Evolutionary conservation across 2,113 vertebrate species (phyloP).

Genomic region (Chloropsis cyanopogon): DNA sequence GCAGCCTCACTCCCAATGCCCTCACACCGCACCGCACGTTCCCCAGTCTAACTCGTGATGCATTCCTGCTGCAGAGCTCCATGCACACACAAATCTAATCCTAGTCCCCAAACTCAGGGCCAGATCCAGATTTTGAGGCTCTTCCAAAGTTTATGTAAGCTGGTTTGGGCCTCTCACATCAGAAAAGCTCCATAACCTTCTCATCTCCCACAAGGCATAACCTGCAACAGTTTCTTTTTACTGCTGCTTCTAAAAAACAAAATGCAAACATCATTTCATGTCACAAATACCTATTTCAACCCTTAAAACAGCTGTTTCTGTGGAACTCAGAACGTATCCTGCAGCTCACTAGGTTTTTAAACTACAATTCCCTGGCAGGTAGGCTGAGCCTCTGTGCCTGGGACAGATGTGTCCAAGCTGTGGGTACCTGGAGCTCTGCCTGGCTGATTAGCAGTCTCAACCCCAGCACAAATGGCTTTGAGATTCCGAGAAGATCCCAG

Average conservation of each 20-base stretch:
- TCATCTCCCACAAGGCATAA: not conserved
- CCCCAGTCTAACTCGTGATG: not conserved
- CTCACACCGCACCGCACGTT: accelerated
- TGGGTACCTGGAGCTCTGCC: not conserved
- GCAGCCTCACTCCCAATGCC: not conserved
- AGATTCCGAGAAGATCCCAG: not conserved
- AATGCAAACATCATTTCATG: not conserved
- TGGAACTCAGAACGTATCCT: not conserved
- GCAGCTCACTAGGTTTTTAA: not conserved
- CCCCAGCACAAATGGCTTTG: not conserved
- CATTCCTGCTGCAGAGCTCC: not conserved
- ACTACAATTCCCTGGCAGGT: not conserved
- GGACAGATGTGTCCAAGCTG: not conserved
- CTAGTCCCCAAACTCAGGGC: not conserved
- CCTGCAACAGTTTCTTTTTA: not conserved
- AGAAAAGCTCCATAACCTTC: not conserved
- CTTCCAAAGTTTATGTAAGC: not conserved
- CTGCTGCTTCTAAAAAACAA: not conserved
- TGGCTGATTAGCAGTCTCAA: not conserved
- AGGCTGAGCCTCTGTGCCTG: not conserved
- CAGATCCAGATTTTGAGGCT: not conserved
- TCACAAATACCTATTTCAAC: not conserved
- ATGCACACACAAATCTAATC: not conserved
- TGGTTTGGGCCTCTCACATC: not conserved
- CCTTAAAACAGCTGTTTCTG: not conserved